A percentile compares a stretch with the other conserved stretches of the same genome.
phyloP scores from a whole-genome alignment of 2,113 vertebrate genomes.

The Ranitomeya imitator region DNA sequence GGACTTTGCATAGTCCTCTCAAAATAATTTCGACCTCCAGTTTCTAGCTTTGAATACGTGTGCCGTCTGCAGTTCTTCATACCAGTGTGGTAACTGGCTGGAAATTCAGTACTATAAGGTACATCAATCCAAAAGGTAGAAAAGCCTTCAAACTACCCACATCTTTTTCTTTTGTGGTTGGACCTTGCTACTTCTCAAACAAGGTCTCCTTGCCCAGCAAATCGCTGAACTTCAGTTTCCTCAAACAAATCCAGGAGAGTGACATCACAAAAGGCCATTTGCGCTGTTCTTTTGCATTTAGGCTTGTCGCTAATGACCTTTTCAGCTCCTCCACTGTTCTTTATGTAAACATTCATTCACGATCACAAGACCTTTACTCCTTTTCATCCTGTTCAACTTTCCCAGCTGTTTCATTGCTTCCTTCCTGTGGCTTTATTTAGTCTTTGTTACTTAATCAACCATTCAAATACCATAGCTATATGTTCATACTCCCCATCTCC shows the following conservation, averaged over 20 bases:
- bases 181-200: not conserved
- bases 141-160: not conserved
- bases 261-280: constrained; percentile 20
- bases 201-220: not conserved
- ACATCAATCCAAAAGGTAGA: not conserved
- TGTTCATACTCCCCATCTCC: constrained; percentile 31
- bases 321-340: constrained; percentile 24
- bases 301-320: constrained; percentile 18
- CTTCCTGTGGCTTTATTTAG: constrained; percentile 38
- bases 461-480: constrained; percentile 29
- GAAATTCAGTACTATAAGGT: not conserved
- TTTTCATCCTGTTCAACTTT: constrained; percentile 42
- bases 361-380: constrained; percentile 41
- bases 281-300: constrained; percentile 19
- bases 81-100: not conserved
- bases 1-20: too few species aligned
- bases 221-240: not conserved
- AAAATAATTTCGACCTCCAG: not conserved
- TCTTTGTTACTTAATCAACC: constrained; percentile 44
- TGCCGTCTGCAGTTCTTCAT: not conserved
- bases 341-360: constrained; percentile 18
- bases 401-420: constrained; percentile 41
- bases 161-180: not conserved
- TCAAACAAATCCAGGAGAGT: not conserved
- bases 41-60: not conserved